Conservation (phyloP, 2,113 vertebrate genomes). For the Sturnus vulgaris region DNA sequence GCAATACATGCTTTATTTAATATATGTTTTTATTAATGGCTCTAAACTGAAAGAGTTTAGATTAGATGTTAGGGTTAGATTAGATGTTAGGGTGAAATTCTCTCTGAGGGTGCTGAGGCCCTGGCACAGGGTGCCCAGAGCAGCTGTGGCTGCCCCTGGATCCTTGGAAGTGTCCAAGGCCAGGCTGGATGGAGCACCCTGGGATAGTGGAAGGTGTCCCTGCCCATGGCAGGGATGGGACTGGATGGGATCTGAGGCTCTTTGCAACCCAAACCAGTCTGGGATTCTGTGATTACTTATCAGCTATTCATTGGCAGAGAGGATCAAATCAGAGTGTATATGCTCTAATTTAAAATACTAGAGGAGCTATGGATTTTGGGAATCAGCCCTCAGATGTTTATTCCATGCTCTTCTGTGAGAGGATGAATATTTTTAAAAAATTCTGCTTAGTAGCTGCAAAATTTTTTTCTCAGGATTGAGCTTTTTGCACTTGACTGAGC, state of each 20-base stretch:
- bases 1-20: neutral
- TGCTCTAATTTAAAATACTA: slow-evolving; percentile 9
- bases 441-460: neutral
- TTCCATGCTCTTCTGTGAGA: neutral
- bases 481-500: neutral
- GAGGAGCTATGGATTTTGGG: neutral
- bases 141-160: neutral
- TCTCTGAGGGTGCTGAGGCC: neutral
- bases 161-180: neutral
- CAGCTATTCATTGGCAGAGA: neutral
- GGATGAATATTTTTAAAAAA: neutral
- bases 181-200: neutral
- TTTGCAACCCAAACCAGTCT: neutral
- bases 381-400: neutral
- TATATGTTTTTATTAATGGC: neutral
- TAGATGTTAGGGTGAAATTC: neutral
- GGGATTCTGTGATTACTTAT: too few relatives aligned
- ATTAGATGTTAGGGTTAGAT: neutral
- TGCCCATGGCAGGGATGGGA: neutral
- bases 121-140: neutral
- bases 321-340: neutral
- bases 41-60: neutral
- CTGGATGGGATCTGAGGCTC: neutral
- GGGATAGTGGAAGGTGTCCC: neutral
- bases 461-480: neutral